Evolutionary conservation across 2,888 invertebrate species (phyloP), one percentile per base, ranked within the genome.

Genomic region (Phalangium opilio): DNA sequence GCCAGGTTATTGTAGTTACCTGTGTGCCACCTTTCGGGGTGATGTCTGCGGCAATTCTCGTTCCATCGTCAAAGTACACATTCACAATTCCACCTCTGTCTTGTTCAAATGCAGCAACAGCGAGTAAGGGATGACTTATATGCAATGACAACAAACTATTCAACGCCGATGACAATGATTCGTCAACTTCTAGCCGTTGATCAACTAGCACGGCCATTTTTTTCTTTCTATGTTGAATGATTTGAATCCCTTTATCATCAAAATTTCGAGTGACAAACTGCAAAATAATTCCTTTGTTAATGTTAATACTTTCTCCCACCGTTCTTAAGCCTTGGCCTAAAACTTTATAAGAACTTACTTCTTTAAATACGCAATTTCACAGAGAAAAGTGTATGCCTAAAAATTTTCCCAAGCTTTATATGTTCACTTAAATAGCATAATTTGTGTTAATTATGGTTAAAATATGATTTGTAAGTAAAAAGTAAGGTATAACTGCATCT

Each of bases 61-160:
- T 70, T 69, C 84, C 85, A 66, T 79, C 75, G 68, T 90, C 89
- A 61, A 85, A 80, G 62, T 84, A 90, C 56, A 93, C 77, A 35
- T 80, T 82, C 3, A 90, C 82, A 55, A 81, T 80, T 53, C 90
- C 90, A 20, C 90, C 89, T 60, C 79, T 81, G 56, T 85, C 84
- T 64, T 86, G 85, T 57, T 81, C 83, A 64, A 79, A 86, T 3
- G 86, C 80, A 7, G 86, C 83, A 4, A 90, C 78, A 17, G 89
- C 90, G 43, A 93, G 69, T 34, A 90, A 67, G 1, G 86, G 80
- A 55, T 81, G 73, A 50, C 76, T 77, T 27, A 76, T 74, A 66
- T 90, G 91, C 89, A 90, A 91, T 10, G 41, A 41, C n/a, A 53
- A 34, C 12, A 47, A 36, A 38, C 50, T 53, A 47, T 51, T 53